phyloP scores from a whole-genome alignment of 2,888 invertebrate genomes.

The Holacanthella duospinosa region DNA sequence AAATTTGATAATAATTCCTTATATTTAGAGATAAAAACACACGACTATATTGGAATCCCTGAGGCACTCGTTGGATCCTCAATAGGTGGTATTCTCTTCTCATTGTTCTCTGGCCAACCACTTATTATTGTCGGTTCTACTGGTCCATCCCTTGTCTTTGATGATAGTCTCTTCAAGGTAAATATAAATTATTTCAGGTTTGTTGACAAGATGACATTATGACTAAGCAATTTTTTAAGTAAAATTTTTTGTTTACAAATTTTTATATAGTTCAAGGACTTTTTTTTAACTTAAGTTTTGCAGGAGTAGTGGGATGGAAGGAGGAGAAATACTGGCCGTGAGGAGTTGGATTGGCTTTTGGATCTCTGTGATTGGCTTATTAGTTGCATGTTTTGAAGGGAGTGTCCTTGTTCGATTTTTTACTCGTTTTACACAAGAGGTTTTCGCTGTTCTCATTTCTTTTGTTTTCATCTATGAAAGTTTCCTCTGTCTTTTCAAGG shows the following conservation, averaged over 20 bases:
- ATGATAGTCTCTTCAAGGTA: conserved; percentile 37
- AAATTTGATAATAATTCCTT: too few species aligned
- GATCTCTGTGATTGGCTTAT: conserved; percentile 71
- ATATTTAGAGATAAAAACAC: conserved; percentile 48
- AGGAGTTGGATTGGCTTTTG: conserved; percentile 89
- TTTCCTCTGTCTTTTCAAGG: conserved; percentile 63
- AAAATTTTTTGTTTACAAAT: too few species aligned
- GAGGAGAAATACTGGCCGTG: conserved; percentile 71
- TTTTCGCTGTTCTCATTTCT: conserved; percentile 91
- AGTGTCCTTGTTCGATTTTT: conserved; percentile 84
- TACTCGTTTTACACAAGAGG: conserved; percentile 92
- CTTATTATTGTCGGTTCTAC: conserved; percentile 44
- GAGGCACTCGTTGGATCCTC: conserved; percentile 47
- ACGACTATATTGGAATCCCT: conserved; percentile 48
- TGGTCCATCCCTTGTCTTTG: conserved; percentile 46
- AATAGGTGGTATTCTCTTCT: conserved; percentile 44
- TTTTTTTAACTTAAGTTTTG: conserved; percentile 73
- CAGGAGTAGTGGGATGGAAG: conserved; percentile 58
- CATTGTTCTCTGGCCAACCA: conserved; percentile 45
- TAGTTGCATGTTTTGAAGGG: conserved; percentile 81
- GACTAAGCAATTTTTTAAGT: background rate
- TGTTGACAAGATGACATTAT: too few species aligned
- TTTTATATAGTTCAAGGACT: background rate
- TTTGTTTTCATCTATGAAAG: conserved; percentile 90
- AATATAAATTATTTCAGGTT: background rate